Evolutionary conservation across 2,797 vertebrate species (phyloP), one percentile per base, ranked within the genome.

Genomic region (Leuciscus waleckii): DNA sequence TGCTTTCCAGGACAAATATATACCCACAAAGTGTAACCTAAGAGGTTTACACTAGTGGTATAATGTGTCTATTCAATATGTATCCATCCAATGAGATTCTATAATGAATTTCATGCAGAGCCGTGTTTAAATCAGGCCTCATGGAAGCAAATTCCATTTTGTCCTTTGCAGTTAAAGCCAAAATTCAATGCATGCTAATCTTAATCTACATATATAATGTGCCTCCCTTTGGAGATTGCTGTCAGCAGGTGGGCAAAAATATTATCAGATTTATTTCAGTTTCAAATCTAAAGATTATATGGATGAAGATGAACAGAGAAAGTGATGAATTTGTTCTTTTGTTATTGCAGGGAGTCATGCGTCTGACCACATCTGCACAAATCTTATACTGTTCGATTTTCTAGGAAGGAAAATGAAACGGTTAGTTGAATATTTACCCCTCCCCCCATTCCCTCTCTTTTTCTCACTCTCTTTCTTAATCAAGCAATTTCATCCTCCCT

Each of bases 211-310:
- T 79, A 83, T 77, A 85, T 81, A 88, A 86, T 82, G 39, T 79
- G 77, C 77, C 78, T 80, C 70, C 51, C 46, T 82, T 74, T 56
- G 35, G 56, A 83, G 32, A 88, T 74, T 82, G 77, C 76, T 86
- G 79, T 80, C 81, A 81, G 85, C 78, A 76, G 78, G 87, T 65
- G 68, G 73, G 77, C 76, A 81, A 86, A 74, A 85, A 88, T 86
- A 88, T 86, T 78, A 87, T 83, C 78, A 8, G 83, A 89, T 85
- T 88, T 80, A 41, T 79, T 85, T 43, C 41, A 87, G 67, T 54
- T 67, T 86, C 43, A 68, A 79, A 75, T 10, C 17, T 79, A 69
- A 85, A 43, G 76, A 84, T 85, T 87, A 70, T 84, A 78, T 49
- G 17, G 39, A 76, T 75, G 56, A 43, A 80, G 67, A 77, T 82